phyloP scores from a whole-genome alignment of 1,140 invertebrate genomes.

The Cryptotermes secundus region DNA sequence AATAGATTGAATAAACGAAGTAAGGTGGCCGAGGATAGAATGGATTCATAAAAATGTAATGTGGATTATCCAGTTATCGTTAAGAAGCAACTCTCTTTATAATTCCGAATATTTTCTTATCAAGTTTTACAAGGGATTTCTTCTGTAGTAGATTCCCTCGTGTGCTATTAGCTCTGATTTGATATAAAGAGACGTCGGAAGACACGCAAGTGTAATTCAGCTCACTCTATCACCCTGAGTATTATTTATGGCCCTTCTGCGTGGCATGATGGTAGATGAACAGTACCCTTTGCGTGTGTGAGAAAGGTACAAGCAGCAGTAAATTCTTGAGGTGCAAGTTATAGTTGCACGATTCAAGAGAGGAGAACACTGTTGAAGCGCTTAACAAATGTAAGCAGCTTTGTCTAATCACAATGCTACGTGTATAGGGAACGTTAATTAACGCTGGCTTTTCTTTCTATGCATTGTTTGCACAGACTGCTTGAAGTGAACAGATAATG shows the following conservation, averaged over 20 bases:
- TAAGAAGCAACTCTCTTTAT: too few relatives aligned
- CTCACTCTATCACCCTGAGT: neutral
- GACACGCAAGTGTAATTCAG: neutral
- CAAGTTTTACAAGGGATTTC: too few relatives aligned
- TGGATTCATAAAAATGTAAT: too few relatives aligned
- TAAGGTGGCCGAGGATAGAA: too few relatives aligned
- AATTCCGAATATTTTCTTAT: too few relatives aligned
- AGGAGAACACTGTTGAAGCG: neutral
- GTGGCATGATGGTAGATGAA: neutral
- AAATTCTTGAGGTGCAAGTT: neutral
- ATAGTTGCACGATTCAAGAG: neutral
- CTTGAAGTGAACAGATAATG: too few relatives aligned
- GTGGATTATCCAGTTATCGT: too few relatives aligned
- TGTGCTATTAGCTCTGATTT: conserved; percentile 1
- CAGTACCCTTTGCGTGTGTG: neutral
- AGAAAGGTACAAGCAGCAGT: neutral
- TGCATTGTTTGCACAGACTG: too few relatives aligned
- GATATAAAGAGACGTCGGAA: neutral
- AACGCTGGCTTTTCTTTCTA: too few relatives aligned
- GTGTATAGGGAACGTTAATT: too few relatives aligned
- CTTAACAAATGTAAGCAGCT: neutral
- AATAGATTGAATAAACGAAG: too few relatives aligned
- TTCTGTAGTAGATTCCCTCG: neutral
- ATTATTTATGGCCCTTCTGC: neutral
- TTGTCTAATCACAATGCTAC: neutral